These are phyloP conservation scores for Diphyllodes magnificus DNA, from an alignment of 2,113 vertebrate genomes.

Conservation along the genomic window DNA sequence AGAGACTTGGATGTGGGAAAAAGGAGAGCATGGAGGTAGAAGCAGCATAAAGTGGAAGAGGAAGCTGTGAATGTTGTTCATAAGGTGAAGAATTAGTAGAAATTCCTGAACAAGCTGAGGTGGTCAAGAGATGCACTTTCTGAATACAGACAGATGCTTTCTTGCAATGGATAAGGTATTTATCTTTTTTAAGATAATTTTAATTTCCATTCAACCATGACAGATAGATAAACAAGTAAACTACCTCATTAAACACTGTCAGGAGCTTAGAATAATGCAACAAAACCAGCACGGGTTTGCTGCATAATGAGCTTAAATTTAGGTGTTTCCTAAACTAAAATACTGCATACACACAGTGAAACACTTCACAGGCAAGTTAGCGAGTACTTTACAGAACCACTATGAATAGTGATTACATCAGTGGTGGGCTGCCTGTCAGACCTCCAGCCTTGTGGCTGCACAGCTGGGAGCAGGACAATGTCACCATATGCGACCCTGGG, in stretches of 20 bases:
- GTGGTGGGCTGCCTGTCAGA: background rate
- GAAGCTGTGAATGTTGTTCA: background rate
- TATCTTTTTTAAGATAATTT: background rate
- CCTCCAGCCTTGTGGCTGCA: background rate
- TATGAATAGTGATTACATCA: background rate
- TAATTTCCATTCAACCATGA: background rate
- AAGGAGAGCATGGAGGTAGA: background rate
- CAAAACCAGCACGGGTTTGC: background rate
- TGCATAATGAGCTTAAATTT: background rate
- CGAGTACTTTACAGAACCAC: background rate
- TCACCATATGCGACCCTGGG: rapidly evolving
- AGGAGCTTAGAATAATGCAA: background rate
- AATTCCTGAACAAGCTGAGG: background rate
- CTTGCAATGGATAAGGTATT: background rate
- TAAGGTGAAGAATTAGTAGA: background rate
- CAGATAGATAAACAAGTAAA: background rate
- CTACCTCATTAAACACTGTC: background rate
- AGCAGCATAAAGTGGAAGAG: background rate
- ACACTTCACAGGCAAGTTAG: background rate
- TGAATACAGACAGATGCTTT: background rate
- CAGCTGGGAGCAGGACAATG: background rate
- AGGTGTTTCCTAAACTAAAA: background rate
- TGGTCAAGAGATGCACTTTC: background rate
- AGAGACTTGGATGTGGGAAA: background rate
- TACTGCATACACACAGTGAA: background rate